phyloP scores from a whole-genome alignment of 2,797 vertebrate genomes.

The Gadopsis marmoratus region DNA sequence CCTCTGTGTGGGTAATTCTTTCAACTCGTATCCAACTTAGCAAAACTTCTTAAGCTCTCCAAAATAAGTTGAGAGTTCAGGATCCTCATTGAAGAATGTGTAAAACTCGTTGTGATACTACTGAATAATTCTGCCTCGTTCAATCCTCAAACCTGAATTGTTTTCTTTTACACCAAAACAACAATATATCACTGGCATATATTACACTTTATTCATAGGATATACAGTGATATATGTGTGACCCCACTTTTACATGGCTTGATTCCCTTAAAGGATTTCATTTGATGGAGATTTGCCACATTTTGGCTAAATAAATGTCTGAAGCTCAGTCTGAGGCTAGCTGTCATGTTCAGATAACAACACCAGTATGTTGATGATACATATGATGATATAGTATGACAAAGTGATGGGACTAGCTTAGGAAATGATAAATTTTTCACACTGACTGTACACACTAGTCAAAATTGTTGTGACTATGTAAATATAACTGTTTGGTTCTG shows the following conservation, averaged over 20 bases:
- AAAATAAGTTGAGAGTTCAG: conserved; percentile 39
- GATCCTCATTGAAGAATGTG: conserved; percentile 25
- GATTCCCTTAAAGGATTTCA: not conserved
- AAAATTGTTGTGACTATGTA: conserved; percentile 36
- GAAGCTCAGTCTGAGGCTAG: not conserved
- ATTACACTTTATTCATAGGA: not conserved
- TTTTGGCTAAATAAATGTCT: not conserved
- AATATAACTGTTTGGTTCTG: conserved; percentile 41
- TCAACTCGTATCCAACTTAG: conserved; percentile 28
- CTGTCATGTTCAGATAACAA: not conserved
- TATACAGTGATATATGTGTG: not conserved
- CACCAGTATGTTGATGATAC: not conserved
- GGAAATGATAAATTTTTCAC: not conserved
- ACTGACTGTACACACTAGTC: not conserved
- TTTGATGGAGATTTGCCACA: not conserved
- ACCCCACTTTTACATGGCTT: not conserved
- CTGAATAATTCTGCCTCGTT: not conserved
- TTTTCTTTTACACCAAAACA: not conserved
- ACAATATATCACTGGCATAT: not conserved
- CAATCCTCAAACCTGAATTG: not conserved
- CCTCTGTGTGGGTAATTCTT: conserved; percentile 17
- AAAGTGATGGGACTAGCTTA: conserved; percentile 11
- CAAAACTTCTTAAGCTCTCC: conserved; percentile 30
- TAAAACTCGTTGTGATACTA: conserved; percentile 11
- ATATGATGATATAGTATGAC: not conserved